These are phyloP conservation scores for Luffia ferchaultella DNA, from an alignment of 2,888 invertebrate species.

Conservation along the genomic window DNA sequence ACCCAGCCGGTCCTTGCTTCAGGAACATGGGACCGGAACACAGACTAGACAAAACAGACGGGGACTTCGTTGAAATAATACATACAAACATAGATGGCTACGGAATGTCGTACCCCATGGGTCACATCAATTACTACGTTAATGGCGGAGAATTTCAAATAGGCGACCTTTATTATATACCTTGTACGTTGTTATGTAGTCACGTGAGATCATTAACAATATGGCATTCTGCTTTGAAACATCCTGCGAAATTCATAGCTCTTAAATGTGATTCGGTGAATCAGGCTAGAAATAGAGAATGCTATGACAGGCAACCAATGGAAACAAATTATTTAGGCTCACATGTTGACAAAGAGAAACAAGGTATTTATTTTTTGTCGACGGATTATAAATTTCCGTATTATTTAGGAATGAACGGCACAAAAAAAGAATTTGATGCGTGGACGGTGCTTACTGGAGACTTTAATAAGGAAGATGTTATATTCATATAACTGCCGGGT, in stretches of 20 bases:
- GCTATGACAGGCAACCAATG: slow-evolving; percentile 25
- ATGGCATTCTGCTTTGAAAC: slow-evolving; percentile 28
- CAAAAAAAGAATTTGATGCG: slow-evolving; percentile 30
- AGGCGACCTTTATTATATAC: slow-evolving; percentile 21
- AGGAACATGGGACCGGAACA: slow-evolving; percentile 18
- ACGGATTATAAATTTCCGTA: slow-evolving; percentile 33
- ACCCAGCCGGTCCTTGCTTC: slow-evolving; percentile 21
- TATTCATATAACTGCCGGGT: neutral
- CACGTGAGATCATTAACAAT: slow-evolving; percentile 25
- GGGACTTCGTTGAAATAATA: slow-evolving; percentile 19
- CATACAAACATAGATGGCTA: slow-evolving; percentile 20
- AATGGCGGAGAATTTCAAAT: slow-evolving; percentile 34
- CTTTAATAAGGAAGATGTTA: slow-evolving; percentile 2
- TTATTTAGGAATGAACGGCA: slow-evolving; percentile 34
- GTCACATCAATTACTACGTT: slow-evolving; percentile 22
- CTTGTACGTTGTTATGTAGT: slow-evolving; percentile 28
- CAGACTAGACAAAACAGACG: slow-evolving; percentile 20
- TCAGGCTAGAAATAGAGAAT: slow-evolving; percentile 27
- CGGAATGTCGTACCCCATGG: slow-evolving; percentile 20
- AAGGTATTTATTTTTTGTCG: slow-evolving; percentile 29
- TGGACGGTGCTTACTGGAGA: slow-evolving; percentile 10
- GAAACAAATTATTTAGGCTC: slow-evolving; percentile 28
- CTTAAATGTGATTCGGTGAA: slow-evolving; percentile 32
- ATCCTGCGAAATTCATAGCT: slow-evolving; percentile 29
- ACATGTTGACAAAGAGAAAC: slow-evolving; percentile 19